Evolutionary conservation across 2,113 vertebrate species (phyloP), one percentile per base, ranked within the genome.

Genomic region (Ellobius talpinus): DNA sequence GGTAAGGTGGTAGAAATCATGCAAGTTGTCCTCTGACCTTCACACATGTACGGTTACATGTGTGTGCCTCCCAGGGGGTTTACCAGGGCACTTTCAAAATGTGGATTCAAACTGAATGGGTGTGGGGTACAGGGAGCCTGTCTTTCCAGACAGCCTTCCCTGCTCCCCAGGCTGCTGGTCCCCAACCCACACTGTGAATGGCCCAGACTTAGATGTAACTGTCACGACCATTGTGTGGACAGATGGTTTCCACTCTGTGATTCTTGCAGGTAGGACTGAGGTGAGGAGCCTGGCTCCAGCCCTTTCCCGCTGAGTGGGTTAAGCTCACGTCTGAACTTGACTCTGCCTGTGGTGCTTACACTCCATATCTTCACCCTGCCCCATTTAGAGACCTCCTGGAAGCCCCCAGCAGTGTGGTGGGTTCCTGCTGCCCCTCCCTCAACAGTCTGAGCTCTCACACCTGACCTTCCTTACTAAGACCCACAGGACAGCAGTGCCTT

Each of bases 401-500:
- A 2, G 36, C 39, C 61, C n/a, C 8, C 58, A 65, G 82, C 4
- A 2, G 29, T 21, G 24, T 33, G 45, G 21, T 29, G 33, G 63
- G 36, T 52, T 39, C 50, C 73, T 29, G 13, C 1, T n/a, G n/a
- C 31, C 88, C 39, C 63, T 21, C 61, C n/a, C 63, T 39, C 5
- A 14, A 17, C 2, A 0, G 68, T 17, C 24, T 61, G 23, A 0
- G 10, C 33, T 55, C 79, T 65, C 23, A 33, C 0, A 8, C 12
- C 8, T 12, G 17, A 14, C 39, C 9, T 0, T 42, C 19, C 47
- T 39, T 1, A 73, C 50, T 16, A 36, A 39, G 19, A 0, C 29
- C 8, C 42, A 0, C 47, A 24, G 10, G 50, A 13, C 4, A 0
- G 0, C 0, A 9, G 66, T 26, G 9, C 45, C 78, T 16, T 21